A percentile compares a stretch with the other conserved stretches of the same genome.
Evolutionary conservation across 2,888 invertebrate genomes (phyloP).

Genomic region (Ennomos quercinarius): DNA sequence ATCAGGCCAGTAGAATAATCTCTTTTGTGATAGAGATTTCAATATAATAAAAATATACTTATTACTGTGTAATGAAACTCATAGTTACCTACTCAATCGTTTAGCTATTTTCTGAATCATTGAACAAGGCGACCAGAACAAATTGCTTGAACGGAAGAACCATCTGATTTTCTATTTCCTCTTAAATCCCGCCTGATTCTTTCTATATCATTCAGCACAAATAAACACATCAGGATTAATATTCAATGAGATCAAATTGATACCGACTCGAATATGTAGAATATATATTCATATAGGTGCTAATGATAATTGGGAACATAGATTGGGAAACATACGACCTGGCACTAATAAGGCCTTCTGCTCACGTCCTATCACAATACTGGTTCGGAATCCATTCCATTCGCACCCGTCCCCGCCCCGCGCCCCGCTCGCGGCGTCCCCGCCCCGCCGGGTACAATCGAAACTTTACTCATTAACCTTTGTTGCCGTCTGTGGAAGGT

Average conservation of each 20-base stretch:
- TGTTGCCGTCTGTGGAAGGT: slow-evolving; percentile 8
- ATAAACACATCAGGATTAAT: no score
- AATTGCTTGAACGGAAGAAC: background rate
- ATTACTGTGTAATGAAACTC: no score
- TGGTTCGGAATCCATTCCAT: slow-evolving; percentile 8
- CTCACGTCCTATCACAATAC: slow-evolving; percentile 27
- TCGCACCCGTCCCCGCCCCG: background rate
- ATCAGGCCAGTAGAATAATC: no score
- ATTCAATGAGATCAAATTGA: no score
- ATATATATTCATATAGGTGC: no score
- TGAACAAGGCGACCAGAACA: background rate
- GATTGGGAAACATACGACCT: background rate
- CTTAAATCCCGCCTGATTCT: no score
- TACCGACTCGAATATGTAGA: no score
- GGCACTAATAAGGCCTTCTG: slow-evolving; percentile 15
- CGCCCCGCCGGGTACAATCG: slow-evolving; percentile 16
- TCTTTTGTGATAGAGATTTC: no score
- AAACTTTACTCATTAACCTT: slow-evolving; percentile 33
- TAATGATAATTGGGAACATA: background rate
- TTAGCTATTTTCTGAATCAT: slow-evolving; percentile 8
- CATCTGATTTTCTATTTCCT: background rate
- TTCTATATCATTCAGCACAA: no score
- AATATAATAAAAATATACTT: no score
- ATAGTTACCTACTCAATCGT: background rate
- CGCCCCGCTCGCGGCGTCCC: slow-evolving; percentile 1